These are phyloP conservation scores for Ariolimax columbianus DNA, from an alignment of 2,888 invertebrate genomes.

Conservation along the genomic window DNA sequence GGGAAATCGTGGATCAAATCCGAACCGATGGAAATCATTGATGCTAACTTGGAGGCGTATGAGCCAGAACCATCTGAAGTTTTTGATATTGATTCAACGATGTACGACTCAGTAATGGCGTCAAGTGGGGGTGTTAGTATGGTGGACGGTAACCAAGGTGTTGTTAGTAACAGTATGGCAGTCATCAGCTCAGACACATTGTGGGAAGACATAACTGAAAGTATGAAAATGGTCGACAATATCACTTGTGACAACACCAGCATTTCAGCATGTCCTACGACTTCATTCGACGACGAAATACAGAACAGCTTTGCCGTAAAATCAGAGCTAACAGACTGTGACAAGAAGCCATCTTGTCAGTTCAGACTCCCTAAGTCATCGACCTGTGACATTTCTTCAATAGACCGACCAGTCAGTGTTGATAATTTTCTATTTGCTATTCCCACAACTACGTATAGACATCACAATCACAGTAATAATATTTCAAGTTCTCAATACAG, in stretches of 20 bases:
- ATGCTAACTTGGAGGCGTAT: conserved; percentile 19
- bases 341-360: conserved; percentile 69
- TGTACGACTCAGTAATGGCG: conserved; percentile 51
- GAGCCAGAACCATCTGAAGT: conserved; percentile 46
- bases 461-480: not conserved
- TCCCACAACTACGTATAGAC: not conserved
- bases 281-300: conserved; percentile 24
- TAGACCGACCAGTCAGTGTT: conserved; percentile 13
- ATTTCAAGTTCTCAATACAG: conserved; percentile 10
- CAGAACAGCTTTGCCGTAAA: conserved; percentile 55
- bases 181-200: conserved; percentile 62
- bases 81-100: conserved; percentile 52
- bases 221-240: conserved; percentile 67
- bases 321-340: conserved; percentile 64
- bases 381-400: not conserved
- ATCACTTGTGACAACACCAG: conserved; percentile 45
- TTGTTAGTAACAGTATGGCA: conserved; percentile 19
- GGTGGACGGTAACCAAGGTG: not conserved
- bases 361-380: conserved; percentile 52
- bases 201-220: conserved; percentile 73
- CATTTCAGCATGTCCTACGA: conserved; percentile 43
- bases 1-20: conserved; percentile 53
- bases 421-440: conserved; percentile 29
- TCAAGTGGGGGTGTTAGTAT: not conserved
- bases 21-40: conserved; percentile 48